These are phyloP conservation scores for Melanostoma mellinum DNA, from an alignment of 2,888 invertebrate species.

Conservation along the genomic window DNA sequence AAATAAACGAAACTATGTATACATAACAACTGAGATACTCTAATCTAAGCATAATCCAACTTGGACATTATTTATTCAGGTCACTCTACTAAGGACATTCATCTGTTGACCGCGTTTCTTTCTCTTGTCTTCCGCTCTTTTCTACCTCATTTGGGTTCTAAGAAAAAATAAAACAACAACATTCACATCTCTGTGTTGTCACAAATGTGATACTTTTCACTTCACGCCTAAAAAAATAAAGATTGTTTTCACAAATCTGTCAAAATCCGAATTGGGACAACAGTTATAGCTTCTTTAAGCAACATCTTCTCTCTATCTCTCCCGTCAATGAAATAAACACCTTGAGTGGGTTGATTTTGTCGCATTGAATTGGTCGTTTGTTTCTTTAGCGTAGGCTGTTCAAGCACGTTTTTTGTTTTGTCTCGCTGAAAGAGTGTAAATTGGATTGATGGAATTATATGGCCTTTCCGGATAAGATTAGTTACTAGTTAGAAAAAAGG, in stretches of 20 bases:
- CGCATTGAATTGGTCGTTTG: background rate
- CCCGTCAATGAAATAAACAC: conserved; percentile 16
- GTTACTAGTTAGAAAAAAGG: conserved; percentile 24
- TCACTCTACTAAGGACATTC: conserved; percentile 58
- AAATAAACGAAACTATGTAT: conserved; percentile 2
- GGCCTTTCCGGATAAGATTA: conserved; percentile 45
- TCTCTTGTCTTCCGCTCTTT: background rate
- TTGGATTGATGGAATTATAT: conserved; percentile 11
- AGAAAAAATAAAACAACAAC: conserved; percentile 11
- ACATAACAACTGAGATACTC: conserved; percentile 28
- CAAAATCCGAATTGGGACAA: conserved; percentile 13
- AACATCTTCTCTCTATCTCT: background rate
- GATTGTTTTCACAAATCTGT: background rate
- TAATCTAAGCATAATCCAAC: conserved; percentile 17
- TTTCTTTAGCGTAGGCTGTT: conserved; percentile 2
- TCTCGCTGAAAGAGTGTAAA: background rate
- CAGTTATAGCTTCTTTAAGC: conserved; percentile 35
- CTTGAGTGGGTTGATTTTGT: conserved; percentile 26
- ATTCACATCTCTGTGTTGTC: conserved; percentile 6
- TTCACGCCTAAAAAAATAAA: conserved; percentile 21
- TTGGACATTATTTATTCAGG: conserved; percentile 39
- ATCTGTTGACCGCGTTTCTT: conserved; percentile 49
- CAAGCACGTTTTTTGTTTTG: conserved; percentile 3
- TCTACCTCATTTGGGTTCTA: conserved; percentile 6
- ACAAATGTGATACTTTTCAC: conserved; percentile 14